Base-by-base conservation (phyloP, 1,140 invertebrate species). In the Anastrepha ludens region DNA sequence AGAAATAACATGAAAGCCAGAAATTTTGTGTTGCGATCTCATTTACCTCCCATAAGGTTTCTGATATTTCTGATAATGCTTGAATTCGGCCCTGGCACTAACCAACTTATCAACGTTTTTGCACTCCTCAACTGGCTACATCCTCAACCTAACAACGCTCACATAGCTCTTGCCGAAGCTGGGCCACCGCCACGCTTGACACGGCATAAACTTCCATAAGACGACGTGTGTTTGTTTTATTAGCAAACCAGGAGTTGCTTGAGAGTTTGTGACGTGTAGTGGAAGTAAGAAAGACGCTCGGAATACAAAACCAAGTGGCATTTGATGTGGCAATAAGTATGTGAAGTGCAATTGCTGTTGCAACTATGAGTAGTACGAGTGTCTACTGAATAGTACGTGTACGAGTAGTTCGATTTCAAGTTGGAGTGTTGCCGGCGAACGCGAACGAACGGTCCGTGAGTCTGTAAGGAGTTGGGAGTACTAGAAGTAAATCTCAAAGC, bases 351-450 rank as follows among this genome's bases (percentile, higher is more conserved):
- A 81, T 81, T 58, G 44, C 47, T 81, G 74, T 55, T 15, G 74
- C 74, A 81, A 81, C 74, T 81, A 8, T 81, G 44, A 81, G n/a
- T 41, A 29, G n/a, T 81, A 55, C 74, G 41, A 81, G 41, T 55
- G 47, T 55, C 74, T 81, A 50, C 8, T 47, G 74, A 81, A 50
- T 81, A 55, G n/a, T 81, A 81, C 74, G 74, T 81, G 74, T 55
- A 50, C 74, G 47, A 81, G 47, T 81, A 81, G 74, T 81, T 81
- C 74, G 74, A 81, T 81, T 81, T 55, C 74, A 81, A 67, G n/a
- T 81, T 81, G 47, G 47, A 81, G 44, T 81, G 74, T 55, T 50
- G 74, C 47, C 47, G 50, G 74, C 74, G 29, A 29, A 81, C 74
- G 74, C 50, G 74, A 81, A 9, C 17, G 17, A 3, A 29, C 29